phyloP scores from a whole-genome alignment of 2,113 vertebrate species.

The Uria aalge region DNA sequence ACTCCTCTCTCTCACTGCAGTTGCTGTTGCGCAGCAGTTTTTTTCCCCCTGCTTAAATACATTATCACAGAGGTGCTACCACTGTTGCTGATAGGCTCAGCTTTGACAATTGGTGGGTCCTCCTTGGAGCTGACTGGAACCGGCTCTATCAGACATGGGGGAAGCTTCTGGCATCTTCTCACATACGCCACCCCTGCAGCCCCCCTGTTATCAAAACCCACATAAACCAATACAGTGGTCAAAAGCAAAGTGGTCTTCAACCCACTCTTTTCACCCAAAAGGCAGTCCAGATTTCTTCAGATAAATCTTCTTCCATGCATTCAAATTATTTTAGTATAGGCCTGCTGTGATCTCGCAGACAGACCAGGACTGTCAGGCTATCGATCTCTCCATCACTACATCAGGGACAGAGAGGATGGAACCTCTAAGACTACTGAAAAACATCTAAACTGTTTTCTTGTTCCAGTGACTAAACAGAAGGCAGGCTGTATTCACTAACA shows the following conservation, averaged over 20 bases:
- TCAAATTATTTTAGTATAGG: neutral
- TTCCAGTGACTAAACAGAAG: neutral
- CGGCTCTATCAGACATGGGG: neutral
- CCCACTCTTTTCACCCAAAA: neutral
- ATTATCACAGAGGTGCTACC: neutral
- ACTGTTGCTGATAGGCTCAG: neutral
- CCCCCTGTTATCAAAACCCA: neutral
- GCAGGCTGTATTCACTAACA: neutral
- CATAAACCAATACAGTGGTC: neutral
- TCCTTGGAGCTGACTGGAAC: neutral
- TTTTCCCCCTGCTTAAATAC: neutral
- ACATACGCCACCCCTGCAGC: neutral
- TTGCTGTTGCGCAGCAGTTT: neutral
- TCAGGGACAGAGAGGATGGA: neutral
- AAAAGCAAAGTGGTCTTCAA: neutral
- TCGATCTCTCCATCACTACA: neutral
- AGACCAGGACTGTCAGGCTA: neutral
- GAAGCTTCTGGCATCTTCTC: neutral
- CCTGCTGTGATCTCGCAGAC: neutral
- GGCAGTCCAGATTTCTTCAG: neutral
- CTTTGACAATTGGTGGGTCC: accelerated
- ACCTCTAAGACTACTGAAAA: neutral
- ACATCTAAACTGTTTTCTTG: neutral
- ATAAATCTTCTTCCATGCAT: neutral
- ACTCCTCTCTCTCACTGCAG: neutral